Evolutionary conservation across 2,888 invertebrate species (phyloP).

Genomic region (Schizaphis graminum): DNA sequence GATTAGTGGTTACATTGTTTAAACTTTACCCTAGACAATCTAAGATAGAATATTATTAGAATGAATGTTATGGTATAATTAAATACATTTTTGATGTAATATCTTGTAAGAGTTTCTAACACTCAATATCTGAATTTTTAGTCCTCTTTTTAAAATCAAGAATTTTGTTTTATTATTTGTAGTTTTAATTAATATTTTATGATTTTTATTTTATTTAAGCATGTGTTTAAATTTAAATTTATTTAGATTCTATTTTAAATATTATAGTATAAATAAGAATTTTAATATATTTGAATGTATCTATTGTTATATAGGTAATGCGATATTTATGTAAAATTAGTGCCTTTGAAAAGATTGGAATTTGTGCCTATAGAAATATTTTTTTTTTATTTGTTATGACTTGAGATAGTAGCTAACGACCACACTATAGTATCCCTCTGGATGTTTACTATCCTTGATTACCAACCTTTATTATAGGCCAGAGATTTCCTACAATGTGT

Average conservation of each 20-base stretch:
- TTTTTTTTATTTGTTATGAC: not conserved
- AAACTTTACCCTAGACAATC: too few species aligned
- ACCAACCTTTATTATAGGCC: not conserved
- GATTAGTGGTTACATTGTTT: too few species aligned
- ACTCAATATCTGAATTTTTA: not conserved
- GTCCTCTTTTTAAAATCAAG: not conserved
- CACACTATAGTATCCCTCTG: not conserved
- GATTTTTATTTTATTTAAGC: not conserved
- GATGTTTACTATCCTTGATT: constrained; percentile 18
- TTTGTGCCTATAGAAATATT: not conserved
- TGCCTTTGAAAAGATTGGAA: not conserved
- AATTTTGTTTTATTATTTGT: not conserved
- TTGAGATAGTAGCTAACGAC: not conserved
- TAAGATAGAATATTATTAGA: too few species aligned
- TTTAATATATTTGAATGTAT: not conserved
- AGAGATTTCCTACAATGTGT: constrained; percentile 17
- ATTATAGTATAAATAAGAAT: not conserved
- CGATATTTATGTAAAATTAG: not conserved
- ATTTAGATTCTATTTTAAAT: too few species aligned
- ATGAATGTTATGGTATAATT: not conserved
- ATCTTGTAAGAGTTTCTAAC: not conserved
- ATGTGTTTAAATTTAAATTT: not conserved
- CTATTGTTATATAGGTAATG: not conserved
- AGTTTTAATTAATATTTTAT: not conserved
- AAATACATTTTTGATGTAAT: not conserved